Conservation (phyloP, 2,888 invertebrate genomes). For the Thereva unica region DNA sequence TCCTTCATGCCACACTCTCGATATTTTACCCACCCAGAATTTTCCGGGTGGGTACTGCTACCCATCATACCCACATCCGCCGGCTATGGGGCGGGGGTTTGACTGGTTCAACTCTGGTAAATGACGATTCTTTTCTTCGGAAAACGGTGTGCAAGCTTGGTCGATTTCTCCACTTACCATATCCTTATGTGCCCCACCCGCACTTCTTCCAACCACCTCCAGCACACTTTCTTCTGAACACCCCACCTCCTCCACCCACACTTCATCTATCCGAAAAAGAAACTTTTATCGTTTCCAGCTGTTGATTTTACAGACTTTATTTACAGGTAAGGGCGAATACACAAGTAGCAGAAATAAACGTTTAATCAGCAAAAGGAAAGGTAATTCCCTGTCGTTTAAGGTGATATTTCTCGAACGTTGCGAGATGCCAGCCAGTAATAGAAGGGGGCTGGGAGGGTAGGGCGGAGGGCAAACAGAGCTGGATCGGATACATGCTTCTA, state of each 20-base stretch:
- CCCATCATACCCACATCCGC: too few relatives aligned
- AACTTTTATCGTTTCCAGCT: conserved; percentile 28
- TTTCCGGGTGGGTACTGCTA: too few relatives aligned
- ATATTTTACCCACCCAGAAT: too few relatives aligned
- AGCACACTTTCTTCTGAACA: too few relatives aligned
- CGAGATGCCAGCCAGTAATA: neutral
- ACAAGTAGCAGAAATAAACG: conserved; percentile 33
- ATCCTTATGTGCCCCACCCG: too few relatives aligned
- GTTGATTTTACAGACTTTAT: conserved; percentile 31
- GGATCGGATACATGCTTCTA: too few relatives aligned
- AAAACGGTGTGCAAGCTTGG: conserved; percentile 9
- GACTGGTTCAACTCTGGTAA: neutral
- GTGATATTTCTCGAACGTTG: conserved; percentile 18
- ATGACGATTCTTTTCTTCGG: neutral
- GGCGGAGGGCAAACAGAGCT: too few relatives aligned
- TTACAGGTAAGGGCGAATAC: conserved; percentile 17
- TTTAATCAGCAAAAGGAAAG: conserved; percentile 34
- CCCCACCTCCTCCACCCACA: neutral
- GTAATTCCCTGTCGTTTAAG: conserved; percentile 28
- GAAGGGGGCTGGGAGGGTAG: too few relatives aligned
- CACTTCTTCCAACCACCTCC: too few relatives aligned
- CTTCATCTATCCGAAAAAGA: neutral
- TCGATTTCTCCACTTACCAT: neutral
- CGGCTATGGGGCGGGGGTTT: too few relatives aligned
- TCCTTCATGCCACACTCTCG: too few relatives aligned